Percentiles rank a stretch among this genome's conserved stretches.
phyloP scores from a whole-genome alignment of 2,113 vertebrate species.

The Oncorhynchus nerka region DNA sequence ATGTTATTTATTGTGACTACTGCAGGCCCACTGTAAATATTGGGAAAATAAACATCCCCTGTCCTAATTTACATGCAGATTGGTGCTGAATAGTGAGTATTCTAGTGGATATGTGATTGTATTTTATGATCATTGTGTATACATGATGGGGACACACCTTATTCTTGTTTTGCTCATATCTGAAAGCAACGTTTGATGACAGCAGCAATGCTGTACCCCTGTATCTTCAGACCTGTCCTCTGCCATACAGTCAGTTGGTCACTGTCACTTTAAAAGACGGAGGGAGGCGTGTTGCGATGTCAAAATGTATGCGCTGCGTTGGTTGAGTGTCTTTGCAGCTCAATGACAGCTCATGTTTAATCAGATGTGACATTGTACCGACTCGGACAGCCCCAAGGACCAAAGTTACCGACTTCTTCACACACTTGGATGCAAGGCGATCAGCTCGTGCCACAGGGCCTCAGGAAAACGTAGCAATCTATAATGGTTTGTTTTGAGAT shows the following conservation, averaged over 20 bases:
- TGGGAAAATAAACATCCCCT: background rate
- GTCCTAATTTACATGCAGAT: background rate
- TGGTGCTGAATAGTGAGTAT: background rate
- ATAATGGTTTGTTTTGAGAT: constrained; percentile 5
- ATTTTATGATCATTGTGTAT: background rate
- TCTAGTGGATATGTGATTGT: background rate
- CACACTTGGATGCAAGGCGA: background rate
- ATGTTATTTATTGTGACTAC: background rate
- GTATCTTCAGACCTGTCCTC: background rate
- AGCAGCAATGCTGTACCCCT: background rate
- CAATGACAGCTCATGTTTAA: constrained; percentile 40
- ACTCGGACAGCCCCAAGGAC: constrained; percentile 8
- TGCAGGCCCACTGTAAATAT: background rate
- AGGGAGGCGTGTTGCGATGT: constrained; percentile 59
- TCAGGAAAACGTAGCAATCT: background rate
- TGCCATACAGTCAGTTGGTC: background rate
- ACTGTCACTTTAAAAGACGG: constrained; percentile 56
- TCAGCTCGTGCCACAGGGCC: constrained; percentile 1
- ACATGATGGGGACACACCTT: background rate
- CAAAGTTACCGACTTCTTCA: constrained; percentile 7
- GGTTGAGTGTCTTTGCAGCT: constrained; percentile 16
- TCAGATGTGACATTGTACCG: constrained; percentile 52
- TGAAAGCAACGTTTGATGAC: background rate
- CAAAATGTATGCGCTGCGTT: constrained; percentile 4
- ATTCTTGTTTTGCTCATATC: background rate